These are phyloP conservation scores for Oscheius onirici DNA, from an alignment of 2,888 invertebrate genomes.

Conservation along the genomic window DNA sequence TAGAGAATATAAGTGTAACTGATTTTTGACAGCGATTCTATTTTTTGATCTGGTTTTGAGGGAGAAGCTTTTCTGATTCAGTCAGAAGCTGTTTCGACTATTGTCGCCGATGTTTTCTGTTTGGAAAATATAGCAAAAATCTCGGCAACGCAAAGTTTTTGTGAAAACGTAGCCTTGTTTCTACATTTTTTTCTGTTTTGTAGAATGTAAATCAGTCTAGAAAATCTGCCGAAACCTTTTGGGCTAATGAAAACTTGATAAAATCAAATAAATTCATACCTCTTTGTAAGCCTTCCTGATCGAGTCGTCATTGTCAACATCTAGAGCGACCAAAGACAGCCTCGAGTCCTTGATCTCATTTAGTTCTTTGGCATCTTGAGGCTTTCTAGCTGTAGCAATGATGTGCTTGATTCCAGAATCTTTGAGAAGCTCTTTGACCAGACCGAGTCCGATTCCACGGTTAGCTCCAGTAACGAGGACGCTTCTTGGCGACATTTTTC, in stretches of 20 bases:
- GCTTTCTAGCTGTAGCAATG: conserved; percentile 31
- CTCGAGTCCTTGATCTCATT: conserved; percentile 20
- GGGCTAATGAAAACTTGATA: neutral
- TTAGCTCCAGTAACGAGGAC: conserved; percentile 34
- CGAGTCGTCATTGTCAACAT: conserved; percentile 30
- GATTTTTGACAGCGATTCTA: too few species aligned
- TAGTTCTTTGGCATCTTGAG: conserved; percentile 26
- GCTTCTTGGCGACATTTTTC: conserved; percentile 31
- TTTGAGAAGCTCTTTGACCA: conserved; percentile 23
- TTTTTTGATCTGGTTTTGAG: too few species aligned
- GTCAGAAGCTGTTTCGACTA: too few species aligned
- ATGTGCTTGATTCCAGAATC: conserved; percentile 27
- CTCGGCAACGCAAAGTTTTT: too few species aligned
- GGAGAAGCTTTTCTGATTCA: too few species aligned
- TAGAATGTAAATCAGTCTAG: too few species aligned
- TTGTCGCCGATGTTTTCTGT: too few species aligned
- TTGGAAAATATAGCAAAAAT: too few species aligned
- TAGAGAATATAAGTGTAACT: neutral
- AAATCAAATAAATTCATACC: neutral
- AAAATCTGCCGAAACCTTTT: neutral
- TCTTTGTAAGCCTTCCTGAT: conserved; percentile 15
- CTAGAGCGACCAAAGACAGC: conserved; percentile 21
- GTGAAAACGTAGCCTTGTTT: too few species aligned
- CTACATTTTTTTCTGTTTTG: too few species aligned
- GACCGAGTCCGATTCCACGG: conserved; percentile 33